Percentiles rank a stretch among this genome's conserved stretches.
These are phyloP conservation scores for Cerastis leucographa DNA, from an alignment of 2,888 invertebrate species.

Conservation along the genomic window DNA sequence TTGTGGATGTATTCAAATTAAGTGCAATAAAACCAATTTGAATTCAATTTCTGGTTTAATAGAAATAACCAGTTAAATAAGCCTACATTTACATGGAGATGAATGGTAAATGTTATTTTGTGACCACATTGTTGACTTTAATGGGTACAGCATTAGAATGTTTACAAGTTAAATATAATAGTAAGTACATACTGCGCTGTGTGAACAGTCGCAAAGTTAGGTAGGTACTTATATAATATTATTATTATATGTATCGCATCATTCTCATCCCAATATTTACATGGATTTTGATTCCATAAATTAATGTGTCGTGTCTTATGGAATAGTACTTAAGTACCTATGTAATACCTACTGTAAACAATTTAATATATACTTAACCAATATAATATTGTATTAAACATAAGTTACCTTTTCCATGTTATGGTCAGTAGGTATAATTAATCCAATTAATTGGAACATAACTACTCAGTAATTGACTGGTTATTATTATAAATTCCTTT, in stretches of 20 bases:
- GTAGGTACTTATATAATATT: conserved; percentile 16
- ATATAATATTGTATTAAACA: conserved; percentile 10
- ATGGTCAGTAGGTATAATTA: neutral
- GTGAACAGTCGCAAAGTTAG: neutral
- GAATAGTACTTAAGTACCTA: neutral
- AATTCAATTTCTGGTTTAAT: conserved; percentile 35
- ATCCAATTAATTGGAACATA: neutral
- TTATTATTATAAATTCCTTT: neutral
- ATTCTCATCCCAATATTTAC: conserved; percentile 7
- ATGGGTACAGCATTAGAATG: neutral
- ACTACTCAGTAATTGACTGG: neutral
- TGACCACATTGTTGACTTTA: neutral
- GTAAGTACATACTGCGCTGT: neutral
- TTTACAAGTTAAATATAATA: neutral
- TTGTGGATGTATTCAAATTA: conserved; percentile 77
- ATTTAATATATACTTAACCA: neutral
- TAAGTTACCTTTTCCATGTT: conserved; percentile 3
- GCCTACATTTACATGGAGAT: neutral
- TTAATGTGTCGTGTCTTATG: neutral
- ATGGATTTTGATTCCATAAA: neutral
- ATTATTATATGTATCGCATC: conserved; percentile 1
- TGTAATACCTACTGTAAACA: neutral
- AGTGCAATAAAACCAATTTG: conserved; percentile 74
- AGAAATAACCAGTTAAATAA: conserved; percentile 6
- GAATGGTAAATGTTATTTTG: neutral